These are phyloP conservation scores for Alexandromys fortis DNA, from an alignment of 2,113 vertebrate species.

Conservation along the genomic window DNA sequence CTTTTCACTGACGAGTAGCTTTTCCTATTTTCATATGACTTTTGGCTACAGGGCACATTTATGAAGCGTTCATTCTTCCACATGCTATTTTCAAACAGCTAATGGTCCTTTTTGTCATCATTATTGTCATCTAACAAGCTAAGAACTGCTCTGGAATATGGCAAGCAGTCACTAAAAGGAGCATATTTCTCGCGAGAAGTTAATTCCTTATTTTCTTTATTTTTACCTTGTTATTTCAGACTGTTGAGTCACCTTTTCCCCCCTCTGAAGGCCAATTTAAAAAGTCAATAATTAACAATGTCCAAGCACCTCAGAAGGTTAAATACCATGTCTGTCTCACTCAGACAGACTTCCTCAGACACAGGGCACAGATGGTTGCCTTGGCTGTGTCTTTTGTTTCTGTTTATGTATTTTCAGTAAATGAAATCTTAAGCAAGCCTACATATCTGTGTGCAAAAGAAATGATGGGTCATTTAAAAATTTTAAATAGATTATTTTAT, in stretches of 20 bases:
- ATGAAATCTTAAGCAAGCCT: neutral
- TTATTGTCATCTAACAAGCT: neutral
- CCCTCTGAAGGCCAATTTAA: neutral
- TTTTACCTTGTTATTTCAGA: neutral
- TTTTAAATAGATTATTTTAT: neutral
- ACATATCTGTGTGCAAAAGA: neutral
- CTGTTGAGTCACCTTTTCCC: neutral
- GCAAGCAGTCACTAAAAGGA: neutral
- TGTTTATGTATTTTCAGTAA: neutral
- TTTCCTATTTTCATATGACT: neutral
- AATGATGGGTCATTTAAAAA: neutral
- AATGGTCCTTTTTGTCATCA: neutral
- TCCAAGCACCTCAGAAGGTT: neutral
- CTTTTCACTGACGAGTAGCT: neutral
- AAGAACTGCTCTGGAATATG: neutral
- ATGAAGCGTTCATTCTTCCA: neutral
- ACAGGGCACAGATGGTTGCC: neutral
- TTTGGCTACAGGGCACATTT: neutral
- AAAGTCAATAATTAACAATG: neutral
- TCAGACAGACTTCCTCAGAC: neutral
- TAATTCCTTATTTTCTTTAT: neutral
- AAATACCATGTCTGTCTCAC: neutral
- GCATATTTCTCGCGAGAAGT: neutral
- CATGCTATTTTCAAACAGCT: neutral
- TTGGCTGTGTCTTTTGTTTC: neutral